Evolutionary conservation across 2,888 invertebrate genomes (phyloP), one percentile per base, ranked within the genome.

Genomic region (Bembecia ichneumoniformis): DNA sequence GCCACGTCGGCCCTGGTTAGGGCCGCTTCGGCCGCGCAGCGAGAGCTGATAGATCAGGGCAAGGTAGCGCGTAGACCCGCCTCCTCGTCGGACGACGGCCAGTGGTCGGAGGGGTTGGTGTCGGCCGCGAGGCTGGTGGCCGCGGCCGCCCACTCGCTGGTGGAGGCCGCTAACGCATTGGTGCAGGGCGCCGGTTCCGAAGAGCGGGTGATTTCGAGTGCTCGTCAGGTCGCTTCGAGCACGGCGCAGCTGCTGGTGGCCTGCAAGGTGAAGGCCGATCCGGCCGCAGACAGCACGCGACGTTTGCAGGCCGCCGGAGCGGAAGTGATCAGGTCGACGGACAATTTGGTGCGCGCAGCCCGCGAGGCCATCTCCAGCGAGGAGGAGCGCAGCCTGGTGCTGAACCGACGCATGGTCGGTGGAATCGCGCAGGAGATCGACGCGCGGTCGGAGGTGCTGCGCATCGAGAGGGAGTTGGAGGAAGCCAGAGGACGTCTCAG

Each of bases 241-340:
- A 99, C 99, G 0, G 99, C 99, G 0, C 99, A 99, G 71, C 88
- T 99, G 50, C 82, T 99, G 49, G 98, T 99, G 46, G 99, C 99
- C 0, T 99, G 99, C 86, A 98, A 98, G 89, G 87, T 99, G 51
- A 99, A 99, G 79, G 98, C 99, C 0, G 99, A 99, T 83, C 95
- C 96, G 1, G 95, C 97, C 53, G 96, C 97, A 5, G 96, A 96
- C 60, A 94, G 96, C 5, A 98, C 98, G 47, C 93, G 96, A 46
- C 91, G 98, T 10, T 88, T 99, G 40, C 94, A 97, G 77, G 91
- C 94, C 11, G 98, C 98, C 0, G 98, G 98, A 11, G 98, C 97
- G 60, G 97, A 97, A 3, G 99, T 99, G 1, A 98, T 99, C 82
- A 90, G 96, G 55, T 98, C 99, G 3, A 99, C 99, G 0, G 99